These are phyloP conservation scores for Alethe diademata DNA, from an alignment of 2,113 vertebrate species.

Conservation along the genomic window DNA sequence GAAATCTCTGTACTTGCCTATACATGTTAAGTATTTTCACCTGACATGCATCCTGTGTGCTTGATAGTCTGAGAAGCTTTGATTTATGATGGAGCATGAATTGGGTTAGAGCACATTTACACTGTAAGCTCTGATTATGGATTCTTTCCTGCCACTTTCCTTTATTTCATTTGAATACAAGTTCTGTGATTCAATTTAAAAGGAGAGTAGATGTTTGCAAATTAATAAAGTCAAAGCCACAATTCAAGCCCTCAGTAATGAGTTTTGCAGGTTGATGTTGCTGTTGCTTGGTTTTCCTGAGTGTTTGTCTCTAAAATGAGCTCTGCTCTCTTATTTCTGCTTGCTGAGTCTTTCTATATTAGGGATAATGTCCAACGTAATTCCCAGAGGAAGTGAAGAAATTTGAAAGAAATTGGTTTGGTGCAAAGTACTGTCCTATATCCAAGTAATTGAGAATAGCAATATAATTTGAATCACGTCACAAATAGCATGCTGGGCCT, in stretches of 20 bases:
- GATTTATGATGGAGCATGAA: background rate
- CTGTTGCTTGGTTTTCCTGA: background rate
- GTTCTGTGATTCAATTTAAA: background rate
- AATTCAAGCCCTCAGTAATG: background rate
- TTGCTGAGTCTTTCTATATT: background rate
- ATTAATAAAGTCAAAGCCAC: background rate
- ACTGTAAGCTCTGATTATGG: background rate
- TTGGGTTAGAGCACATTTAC: background rate
- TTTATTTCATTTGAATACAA: background rate
- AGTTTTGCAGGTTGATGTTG: background rate
- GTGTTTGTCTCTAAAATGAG: background rate
- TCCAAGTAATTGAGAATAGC: background rate
- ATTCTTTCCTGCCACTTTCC: background rate
- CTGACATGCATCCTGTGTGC: background rate
- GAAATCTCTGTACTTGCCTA: background rate
- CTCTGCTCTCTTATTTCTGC: background rate
- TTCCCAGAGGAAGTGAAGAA: slow-evolving; percentile 13
- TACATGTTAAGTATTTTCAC: background rate
- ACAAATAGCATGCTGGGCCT: background rate
- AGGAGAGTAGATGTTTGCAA: background rate
- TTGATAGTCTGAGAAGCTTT: background rate
- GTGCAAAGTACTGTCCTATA: background rate
- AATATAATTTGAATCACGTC: background rate
- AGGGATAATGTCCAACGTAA: background rate
- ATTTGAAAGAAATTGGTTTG: background rate